Evolutionary conservation across 2,888 invertebrate genomes (phyloP).

Genomic region (Lepidochrysops patricia): DNA sequence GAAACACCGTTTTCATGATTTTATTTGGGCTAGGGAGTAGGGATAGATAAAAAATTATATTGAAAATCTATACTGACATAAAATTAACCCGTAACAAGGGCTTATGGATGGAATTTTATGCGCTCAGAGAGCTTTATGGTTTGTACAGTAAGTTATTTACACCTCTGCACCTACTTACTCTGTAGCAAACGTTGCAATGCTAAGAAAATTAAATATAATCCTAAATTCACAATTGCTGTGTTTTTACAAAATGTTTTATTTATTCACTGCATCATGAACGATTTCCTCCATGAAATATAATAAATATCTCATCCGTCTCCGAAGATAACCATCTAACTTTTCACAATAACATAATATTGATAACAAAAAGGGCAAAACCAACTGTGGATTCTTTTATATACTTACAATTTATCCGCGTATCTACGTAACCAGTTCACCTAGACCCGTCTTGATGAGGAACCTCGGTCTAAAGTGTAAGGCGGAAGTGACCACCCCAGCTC

Average conservation of each 20-base stretch:
- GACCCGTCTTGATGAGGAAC: slow-evolving; percentile 26
- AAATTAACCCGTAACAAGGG: no score
- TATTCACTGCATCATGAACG: background rate
- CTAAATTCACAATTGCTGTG: no score
- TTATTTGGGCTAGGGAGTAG: no score
- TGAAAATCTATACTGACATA: no score
- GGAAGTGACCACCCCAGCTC: background rate
- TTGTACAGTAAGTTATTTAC: no score
- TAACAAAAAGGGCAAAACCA: slow-evolving; percentile 41
- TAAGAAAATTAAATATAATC: no score
- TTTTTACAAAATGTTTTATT: background rate
- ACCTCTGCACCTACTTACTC: no score
- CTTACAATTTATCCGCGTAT: slow-evolving; percentile 33
- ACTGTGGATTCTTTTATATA: slow-evolving; percentile 54
- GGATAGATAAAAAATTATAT: no score
- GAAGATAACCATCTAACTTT: background rate
- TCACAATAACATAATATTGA: slow-evolving; percentile 15
- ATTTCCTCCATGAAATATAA: background rate
- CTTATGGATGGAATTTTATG: no score
- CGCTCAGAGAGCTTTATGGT: no score
- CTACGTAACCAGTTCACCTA: slow-evolving; percentile 28
- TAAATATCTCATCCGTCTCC: background rate
- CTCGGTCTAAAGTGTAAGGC: background rate
- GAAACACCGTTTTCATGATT: no score
- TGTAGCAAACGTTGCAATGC: no score